Conservation (phyloP, 2,113 vertebrate species). For the Ageneiosus marmoratus region DNA sequence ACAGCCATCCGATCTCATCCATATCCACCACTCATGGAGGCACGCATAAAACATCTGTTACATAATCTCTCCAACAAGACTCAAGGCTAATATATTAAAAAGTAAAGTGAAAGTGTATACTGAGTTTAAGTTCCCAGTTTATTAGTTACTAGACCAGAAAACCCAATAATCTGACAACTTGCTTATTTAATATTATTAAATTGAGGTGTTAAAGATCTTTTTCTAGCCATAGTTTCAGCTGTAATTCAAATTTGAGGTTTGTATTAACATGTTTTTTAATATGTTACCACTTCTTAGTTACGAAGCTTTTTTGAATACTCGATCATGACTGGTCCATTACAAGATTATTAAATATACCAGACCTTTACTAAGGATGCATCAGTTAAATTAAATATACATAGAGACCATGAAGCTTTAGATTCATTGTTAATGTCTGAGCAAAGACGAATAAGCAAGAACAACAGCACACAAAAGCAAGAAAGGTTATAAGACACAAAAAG, state of each 20-base stretch:
- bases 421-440: no score
- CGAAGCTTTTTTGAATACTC: no score
- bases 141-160: background rate
- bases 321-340: no score
- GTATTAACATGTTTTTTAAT: background rate
- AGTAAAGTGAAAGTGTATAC: background rate
- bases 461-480: no score
- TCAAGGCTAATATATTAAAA: background rate
- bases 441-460: no score
- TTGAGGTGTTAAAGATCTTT: background rate
- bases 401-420: no score
- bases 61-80: background rate
- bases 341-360: no score
- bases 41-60: constrained; percentile 55
- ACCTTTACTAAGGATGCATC: no score
- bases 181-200: background rate
- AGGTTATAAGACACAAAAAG: no score
- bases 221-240: background rate
- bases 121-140: background rate
- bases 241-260: background rate
- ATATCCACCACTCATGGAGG: constrained; percentile 51
- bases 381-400: no score
- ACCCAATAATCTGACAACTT: background rate
- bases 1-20: constrained; percentile 17
- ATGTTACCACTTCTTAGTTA: background rate